A percentile compares a stretch with the other conserved stretches of the same genome.
Evolutionary conservation across 1,140 invertebrate genomes (phyloP).

Genomic region (Drosophila triauraria): DNA sequence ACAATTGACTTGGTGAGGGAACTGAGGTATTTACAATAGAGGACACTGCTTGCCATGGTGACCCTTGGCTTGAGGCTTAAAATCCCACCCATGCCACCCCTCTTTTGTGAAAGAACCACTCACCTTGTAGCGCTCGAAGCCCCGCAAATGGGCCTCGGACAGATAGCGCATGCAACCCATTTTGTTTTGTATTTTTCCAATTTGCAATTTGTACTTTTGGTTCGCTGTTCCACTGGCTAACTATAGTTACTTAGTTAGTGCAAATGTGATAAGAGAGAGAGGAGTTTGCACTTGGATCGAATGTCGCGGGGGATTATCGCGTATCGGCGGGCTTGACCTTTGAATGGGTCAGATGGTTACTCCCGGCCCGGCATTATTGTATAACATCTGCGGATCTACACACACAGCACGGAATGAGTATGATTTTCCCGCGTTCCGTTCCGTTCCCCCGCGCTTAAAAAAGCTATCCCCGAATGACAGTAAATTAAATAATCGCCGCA

Average conservation of each 20-base stretch:
- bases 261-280: constrained; percentile 14
- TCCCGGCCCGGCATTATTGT: constrained; percentile 30
- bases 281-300: constrained; percentile 38
- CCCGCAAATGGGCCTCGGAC: constrained; percentile 89
- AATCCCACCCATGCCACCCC: neutral
- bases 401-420: neutral
- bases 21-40: neutral
- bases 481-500: constrained; percentile 80
- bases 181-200: constrained; percentile 36
- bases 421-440: constrained; percentile 21
- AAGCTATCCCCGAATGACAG: constrained; percentile 27
- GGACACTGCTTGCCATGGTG: constrained; percentile 59
- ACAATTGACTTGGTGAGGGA: neutral
- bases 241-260: neutral
- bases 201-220: constrained; percentile 6
- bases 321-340: constrained; percentile 38
- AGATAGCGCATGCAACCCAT: constrained; percentile 88
- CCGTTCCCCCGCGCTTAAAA: neutral
- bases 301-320: constrained; percentile 5
- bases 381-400: constrained; percentile 44
- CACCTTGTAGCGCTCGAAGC: constrained; percentile 95
- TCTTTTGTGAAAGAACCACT: constrained; percentile 50
- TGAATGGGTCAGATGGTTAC: constrained; percentile 28
- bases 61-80: neutral
- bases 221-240: constrained; percentile 13